Base-by-base conservation (phyloP, 2,888 invertebrate species). In the Emesis castigata region DNA sequence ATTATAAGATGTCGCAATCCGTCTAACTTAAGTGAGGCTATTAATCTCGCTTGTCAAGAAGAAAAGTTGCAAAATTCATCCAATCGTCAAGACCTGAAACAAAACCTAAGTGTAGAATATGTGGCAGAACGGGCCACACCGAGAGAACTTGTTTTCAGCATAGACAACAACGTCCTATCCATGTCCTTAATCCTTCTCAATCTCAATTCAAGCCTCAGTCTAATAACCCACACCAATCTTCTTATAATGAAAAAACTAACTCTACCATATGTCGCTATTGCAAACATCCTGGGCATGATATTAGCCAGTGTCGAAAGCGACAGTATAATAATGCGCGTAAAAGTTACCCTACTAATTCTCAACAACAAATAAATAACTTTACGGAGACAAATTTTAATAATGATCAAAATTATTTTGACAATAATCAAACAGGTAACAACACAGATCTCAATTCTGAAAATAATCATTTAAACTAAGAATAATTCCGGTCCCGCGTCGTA, bases 1-100 rank as follows among this genome's bases (percentile, higher is more conserved):
- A 69, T 31, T 14, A 9, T 53, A 14, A 69, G 69, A 26, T 69
- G 56, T 29, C 53, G 53, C 1, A 29, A 22, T 16, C 69, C 53
- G 3, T 16, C 26, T 16, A 53, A 26, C 1, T 11, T 69, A 2
- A 8, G 29, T 5, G 69, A 56, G 6, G 31, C 56, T 9, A 48
- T 69, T 14, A 69, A 69, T 11, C 26, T 53, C 2, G 26, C 69
- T 2, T 26, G 48, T 3, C 69, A 69, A 11, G 69, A 69, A 14
- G 69, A 69, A 29, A 69, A 69, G 29, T 39, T 68, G 8, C 68
- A 68, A 29, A 69, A 69, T 22, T 69, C 29, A 69, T 69, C 2
- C 29, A 53, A 26, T 53, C 53, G 11, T 68, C 26, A 1, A 29
- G 16, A 4, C 48, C 14, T 9, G 68, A 68, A 48, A 26, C 29